Percentiles rank a stretch among this genome's conserved stretches.
phyloP scores from a whole-genome alignment of 2,113 vertebrate species.

The Pipa parva region DNA sequence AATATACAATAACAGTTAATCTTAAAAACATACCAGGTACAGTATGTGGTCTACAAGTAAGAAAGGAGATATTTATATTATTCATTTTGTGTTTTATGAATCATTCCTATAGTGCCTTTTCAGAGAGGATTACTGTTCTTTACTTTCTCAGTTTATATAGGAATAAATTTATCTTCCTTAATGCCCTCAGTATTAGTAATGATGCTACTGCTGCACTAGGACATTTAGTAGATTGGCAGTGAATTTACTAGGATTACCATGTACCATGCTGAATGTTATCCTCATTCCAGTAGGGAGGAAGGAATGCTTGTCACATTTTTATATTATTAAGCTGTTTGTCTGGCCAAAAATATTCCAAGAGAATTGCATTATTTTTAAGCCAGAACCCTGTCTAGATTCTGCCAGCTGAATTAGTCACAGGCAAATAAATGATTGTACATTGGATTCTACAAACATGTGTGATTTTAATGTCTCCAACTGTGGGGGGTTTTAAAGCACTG shows the following conservation, averaged over 20 bases:
- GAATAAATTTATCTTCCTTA: constrained; percentile 62
- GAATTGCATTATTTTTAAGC: constrained; percentile 44
- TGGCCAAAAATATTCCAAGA: constrained; percentile 44
- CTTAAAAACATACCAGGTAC: no score
- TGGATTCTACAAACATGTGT: constrained; percentile 70
- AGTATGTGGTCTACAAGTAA: constrained; percentile 62
- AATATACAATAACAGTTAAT: no score
- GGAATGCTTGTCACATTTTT: constrained; percentile 46
- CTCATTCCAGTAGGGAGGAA: constrained; percentile 53
- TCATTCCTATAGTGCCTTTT: constrained; percentile 58
- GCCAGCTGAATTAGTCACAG: constrained; percentile 62
- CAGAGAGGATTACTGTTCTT: constrained; percentile 58
- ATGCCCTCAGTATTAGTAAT: constrained; percentile 59
- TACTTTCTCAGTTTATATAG: constrained; percentile 49
- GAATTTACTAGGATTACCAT: constrained; percentile 63
- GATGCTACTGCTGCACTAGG: constrained; percentile 44
- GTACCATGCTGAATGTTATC: constrained; percentile 60
- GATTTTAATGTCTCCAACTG: constrained; percentile 70
- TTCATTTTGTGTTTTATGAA: constrained; percentile 62
- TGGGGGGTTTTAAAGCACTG: constrained; percentile 73
- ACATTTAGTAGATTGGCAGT: constrained; percentile 46
- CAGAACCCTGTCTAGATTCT: constrained; percentile 42
- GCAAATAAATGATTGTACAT: constrained; percentile 71
- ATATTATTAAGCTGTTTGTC: constrained; percentile 47
- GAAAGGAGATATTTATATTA: constrained; percentile 58